A percentile compares a stretch with the other conserved stretches of the same genome.
Evolutionary conservation across 2,888 invertebrate species (phyloP).

Genomic region (Epicampocera succincta): DNA sequence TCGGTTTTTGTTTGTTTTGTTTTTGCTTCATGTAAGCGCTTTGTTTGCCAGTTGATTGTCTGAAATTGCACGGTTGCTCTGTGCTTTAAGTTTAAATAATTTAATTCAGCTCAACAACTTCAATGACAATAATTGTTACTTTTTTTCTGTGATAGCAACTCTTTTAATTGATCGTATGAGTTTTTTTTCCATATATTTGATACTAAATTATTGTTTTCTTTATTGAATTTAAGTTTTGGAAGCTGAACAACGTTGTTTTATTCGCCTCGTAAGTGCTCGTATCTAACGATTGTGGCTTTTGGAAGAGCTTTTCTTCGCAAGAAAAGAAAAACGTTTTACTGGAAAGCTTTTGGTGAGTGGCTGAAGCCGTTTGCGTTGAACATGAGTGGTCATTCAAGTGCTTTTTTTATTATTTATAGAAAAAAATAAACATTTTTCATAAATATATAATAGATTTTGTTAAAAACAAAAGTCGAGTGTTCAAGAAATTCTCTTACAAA

Average conservation of each 20-base stretch:
- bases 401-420: constrained; percentile 1
- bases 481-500: too few species aligned
- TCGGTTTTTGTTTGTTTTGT: background rate
- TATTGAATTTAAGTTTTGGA: background rate
- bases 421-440: too few species aligned
- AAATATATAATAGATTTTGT: too few species aligned
- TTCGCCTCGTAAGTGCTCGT: background rate
- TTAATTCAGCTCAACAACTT: constrained; percentile 36
- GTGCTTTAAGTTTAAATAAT: constrained; percentile 25
- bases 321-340: constrained; percentile 45
- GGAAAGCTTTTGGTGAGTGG: constrained; percentile 19
- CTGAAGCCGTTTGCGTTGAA: background rate
- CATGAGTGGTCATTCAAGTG: background rate
- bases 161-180: constrained; percentile 13
- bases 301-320: constrained; percentile 39
- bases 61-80: constrained; percentile 12
- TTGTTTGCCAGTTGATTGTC: constrained; percentile 32
- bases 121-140: background rate
- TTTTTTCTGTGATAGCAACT: constrained; percentile 1
- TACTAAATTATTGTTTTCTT: background rate
- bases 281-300: background rate
- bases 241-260: background rate
- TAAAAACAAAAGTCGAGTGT: too few species aligned
- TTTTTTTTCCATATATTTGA: background rate
- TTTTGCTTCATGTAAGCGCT: background rate